These are phyloP conservation scores for Decapterus maruadsi DNA, from an alignment of 2,797 vertebrate genomes.

Conservation along the genomic window DNA sequence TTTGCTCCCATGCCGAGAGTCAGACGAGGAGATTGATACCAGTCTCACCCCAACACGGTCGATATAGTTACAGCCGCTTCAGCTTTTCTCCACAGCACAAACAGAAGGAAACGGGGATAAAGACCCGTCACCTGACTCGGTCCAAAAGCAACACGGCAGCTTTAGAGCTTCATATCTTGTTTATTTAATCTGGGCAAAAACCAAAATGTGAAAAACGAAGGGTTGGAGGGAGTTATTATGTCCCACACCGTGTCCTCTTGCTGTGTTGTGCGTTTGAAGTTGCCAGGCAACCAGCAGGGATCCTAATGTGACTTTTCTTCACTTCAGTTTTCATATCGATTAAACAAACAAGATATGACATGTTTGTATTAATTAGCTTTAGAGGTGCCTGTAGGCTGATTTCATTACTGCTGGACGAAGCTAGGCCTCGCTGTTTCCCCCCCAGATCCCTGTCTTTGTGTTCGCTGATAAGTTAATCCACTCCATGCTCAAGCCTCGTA, in stretches of 20 bases:
- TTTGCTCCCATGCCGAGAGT: not conserved
- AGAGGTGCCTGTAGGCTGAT: not conserved
- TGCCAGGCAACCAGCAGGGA: not conserved
- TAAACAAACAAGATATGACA: not conserved
- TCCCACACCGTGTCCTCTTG: not conserved
- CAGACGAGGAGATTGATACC: not conserved
- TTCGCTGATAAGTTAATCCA: not conserved
- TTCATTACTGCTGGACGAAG: not conserved
- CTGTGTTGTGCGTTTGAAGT: not conserved
- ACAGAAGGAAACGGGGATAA: no score
- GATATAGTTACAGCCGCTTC: not conserved
- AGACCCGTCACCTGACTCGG: not conserved
- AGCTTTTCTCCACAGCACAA: not conserved
- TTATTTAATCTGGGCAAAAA: not conserved
- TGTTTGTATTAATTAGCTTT: not conserved
- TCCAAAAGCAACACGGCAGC: slow-evolving; percentile 11
- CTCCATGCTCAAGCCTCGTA: not conserved
- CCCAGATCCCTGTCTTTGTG: not conserved
- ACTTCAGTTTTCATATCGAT: no score
- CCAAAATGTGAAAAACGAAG: not conserved
- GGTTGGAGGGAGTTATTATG: not conserved
- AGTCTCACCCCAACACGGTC: not conserved
- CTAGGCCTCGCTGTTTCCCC: not conserved
- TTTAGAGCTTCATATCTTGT: not conserved
- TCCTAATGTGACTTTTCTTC: no score